Conservation (phyloP, 2,888 invertebrate genomes). For the Macaria notata region DNA sequence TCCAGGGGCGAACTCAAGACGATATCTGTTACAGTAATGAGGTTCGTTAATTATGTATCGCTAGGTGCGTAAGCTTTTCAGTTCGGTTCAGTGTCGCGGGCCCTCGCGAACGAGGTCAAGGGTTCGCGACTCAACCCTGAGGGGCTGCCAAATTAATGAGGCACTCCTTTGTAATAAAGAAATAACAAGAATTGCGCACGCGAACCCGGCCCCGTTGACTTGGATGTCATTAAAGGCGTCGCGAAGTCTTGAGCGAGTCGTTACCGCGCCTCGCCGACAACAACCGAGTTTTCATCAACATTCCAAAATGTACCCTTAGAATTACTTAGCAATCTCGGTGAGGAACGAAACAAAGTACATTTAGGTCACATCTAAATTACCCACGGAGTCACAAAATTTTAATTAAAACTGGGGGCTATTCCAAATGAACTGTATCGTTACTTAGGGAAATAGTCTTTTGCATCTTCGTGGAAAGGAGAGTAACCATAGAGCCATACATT, state of each 20-base stretch:
- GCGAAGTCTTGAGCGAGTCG: conserved; percentile 71
- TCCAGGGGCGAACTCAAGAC: conserved; percentile 35
- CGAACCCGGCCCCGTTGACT: conserved; percentile 70
- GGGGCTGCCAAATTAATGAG: conserved; percentile 83
- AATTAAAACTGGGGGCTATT: conserved; percentile 19
- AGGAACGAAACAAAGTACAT: conserved; percentile 36
- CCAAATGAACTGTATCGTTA: conserved; percentile 6
- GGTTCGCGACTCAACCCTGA: conserved; percentile 78
- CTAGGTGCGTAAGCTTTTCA: conserved; percentile 75
- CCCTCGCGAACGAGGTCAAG: conserved; percentile 78
- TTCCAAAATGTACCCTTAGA: conserved; percentile 55
- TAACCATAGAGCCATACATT: too few relatives aligned
- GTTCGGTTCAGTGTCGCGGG: conserved; percentile 70
- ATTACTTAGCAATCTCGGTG: conserved; percentile 46
- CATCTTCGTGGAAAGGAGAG: not conserved
- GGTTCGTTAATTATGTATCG: conserved; percentile 80
- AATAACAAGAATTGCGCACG: conserved; percentile 83
- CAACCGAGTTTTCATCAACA: conserved; percentile 67
- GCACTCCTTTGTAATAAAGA: conserved; percentile 83
- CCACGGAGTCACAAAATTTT: conserved; percentile 25
- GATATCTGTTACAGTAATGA: conserved; percentile 74
- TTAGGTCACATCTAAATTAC: conserved; percentile 35
- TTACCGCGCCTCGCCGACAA: conserved; percentile 73
- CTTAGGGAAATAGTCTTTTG: not conserved
- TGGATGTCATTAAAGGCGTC: conserved; percentile 77